These are phyloP conservation scores for Danaus chrysippus DNA, from an alignment of 2,888 invertebrate genomes.

Conservation along the genomic window DNA sequence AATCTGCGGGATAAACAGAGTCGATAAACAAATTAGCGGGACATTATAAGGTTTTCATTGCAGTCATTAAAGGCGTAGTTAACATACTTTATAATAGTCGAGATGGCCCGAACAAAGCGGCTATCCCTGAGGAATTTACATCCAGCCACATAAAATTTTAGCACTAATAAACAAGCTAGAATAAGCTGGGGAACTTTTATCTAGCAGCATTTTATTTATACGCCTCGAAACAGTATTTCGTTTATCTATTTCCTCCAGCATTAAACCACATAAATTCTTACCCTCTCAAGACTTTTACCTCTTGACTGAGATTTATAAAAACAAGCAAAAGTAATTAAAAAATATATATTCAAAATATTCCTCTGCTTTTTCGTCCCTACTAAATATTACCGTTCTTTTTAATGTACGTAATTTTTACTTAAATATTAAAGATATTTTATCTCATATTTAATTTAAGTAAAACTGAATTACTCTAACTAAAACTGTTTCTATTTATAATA, in stretches of 20 bases:
- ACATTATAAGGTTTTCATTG: slow-evolving; percentile 30
- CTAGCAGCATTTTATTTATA: not conserved
- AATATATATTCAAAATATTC: too few relatives aligned
- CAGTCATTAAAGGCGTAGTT: slow-evolving; percentile 23
- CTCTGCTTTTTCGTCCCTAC: too few relatives aligned
- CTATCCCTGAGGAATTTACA: slow-evolving; percentile 5
- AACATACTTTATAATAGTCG: slow-evolving; percentile 18
- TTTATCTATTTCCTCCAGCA: not conserved
- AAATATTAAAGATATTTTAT: too few relatives aligned
- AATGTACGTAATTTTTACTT: too few relatives aligned
- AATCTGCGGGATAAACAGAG: slow-evolving; percentile 8
- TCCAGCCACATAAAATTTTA: slow-evolving; percentile 4
- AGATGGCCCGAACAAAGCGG: slow-evolving; percentile 7
- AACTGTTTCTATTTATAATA: not conserved
- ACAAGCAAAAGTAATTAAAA: not conserved
- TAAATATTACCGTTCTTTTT: too few relatives aligned
- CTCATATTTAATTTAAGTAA: not conserved
- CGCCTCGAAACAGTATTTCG: not conserved
- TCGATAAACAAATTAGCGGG: slow-evolving; percentile 35
- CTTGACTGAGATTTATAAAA: not conserved
- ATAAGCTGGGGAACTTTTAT: slow-evolving; percentile 2
- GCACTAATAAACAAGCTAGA: slow-evolving; percentile 1
- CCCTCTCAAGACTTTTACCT: not conserved
- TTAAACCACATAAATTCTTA: not conserved
- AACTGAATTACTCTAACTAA: not conserved